Conservation (phyloP, 2,113 vertebrate genomes). For the Arizona elegans region DNA sequence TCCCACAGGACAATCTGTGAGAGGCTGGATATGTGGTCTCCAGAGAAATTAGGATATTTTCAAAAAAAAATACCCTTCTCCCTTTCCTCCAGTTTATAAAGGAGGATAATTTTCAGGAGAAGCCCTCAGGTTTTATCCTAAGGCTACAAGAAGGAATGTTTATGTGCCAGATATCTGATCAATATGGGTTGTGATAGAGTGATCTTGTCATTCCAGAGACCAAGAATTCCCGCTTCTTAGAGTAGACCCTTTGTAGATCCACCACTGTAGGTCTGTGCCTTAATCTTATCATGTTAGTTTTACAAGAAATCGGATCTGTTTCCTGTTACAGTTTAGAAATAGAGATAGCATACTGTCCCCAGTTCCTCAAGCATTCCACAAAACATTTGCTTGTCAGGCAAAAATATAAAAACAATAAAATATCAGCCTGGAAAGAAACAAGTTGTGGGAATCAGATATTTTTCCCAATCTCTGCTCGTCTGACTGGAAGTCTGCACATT, state of each 20-base stretch:
- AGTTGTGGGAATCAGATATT: neutral
- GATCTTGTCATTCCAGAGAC: neutral
- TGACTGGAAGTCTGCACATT: neutral
- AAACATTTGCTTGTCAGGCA: neutral
- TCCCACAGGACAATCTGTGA: neutral
- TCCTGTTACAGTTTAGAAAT: slow-evolving; percentile 2
- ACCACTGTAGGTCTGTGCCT: neutral
- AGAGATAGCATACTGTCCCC: neutral
- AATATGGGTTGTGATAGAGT: neutral
- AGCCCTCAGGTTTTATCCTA: rapidly evolving
- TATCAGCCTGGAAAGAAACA: neutral
- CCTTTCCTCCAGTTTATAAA: neutral
- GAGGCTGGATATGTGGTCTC: neutral
- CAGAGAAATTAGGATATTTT: slow-evolving; percentile 34
- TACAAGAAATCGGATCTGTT: neutral
- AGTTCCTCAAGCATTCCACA: slow-evolving; percentile 2
- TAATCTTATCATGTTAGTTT: neutral
- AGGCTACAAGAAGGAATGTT: neutral
- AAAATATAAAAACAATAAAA: slow-evolving; percentile 4
- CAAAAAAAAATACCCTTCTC: slow-evolving; percentile 10
- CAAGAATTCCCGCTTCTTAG: neutral
- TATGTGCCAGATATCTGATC: neutral
- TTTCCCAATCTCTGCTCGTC: neutral
- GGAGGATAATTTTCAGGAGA: neutral
- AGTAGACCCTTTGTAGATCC: neutral